A percentile compares a stretch with the other conserved stretches of the same genome.
Evolutionary conservation across 2,888 invertebrate species (phyloP).

Genomic region (Pegoplata infirma): DNA sequence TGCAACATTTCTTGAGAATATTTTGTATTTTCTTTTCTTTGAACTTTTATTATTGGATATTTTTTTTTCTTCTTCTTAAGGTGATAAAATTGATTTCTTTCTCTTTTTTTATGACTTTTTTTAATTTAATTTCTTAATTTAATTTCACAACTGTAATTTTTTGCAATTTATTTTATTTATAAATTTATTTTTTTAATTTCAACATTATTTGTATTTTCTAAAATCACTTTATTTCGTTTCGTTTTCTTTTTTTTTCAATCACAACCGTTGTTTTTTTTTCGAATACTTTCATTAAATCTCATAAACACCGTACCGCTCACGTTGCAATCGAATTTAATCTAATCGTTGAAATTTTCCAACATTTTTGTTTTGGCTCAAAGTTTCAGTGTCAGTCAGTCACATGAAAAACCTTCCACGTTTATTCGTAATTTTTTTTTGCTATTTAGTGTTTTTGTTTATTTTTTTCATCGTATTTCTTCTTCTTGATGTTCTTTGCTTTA

Average conservation of each 20-base stretch:
- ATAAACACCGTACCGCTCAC: constrained; percentile 65
- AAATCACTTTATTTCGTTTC: constrained; percentile 6
- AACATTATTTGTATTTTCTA: constrained; percentile 22
- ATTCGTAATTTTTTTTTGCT: constrained; percentile 18
- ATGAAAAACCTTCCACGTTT: constrained; percentile 60
- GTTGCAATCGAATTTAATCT: constrained; percentile 72
- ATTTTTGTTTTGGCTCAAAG: constrained; percentile 75
- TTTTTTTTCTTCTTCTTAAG: constrained; percentile 41
- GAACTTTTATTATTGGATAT: constrained; percentile 27
- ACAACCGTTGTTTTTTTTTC: constrained; percentile 45
- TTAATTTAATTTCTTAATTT: constrained; percentile 16
- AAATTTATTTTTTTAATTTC: constrained; percentile 2
- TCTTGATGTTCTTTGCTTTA: constrained; percentile 65
- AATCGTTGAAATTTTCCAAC: constrained; percentile 75
- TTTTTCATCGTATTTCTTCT: constrained; percentile 52
- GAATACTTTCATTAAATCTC: constrained; percentile 39
- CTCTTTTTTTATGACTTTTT: constrained; percentile 19
- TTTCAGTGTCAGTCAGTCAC: constrained; percentile 60
- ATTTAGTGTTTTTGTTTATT: constrained; percentile 42
- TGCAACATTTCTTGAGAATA: constrained; percentile 51
- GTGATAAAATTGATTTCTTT: constrained; percentile 34
- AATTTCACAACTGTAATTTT: constrained; percentile 10
- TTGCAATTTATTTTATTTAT: constrained; percentile 23
- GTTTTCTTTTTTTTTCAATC: constrained; percentile 22
- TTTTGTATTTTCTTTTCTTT: constrained; percentile 45